Conservation (phyloP, 2,888 invertebrate genomes). For the Agrotis exclamationis region DNA sequence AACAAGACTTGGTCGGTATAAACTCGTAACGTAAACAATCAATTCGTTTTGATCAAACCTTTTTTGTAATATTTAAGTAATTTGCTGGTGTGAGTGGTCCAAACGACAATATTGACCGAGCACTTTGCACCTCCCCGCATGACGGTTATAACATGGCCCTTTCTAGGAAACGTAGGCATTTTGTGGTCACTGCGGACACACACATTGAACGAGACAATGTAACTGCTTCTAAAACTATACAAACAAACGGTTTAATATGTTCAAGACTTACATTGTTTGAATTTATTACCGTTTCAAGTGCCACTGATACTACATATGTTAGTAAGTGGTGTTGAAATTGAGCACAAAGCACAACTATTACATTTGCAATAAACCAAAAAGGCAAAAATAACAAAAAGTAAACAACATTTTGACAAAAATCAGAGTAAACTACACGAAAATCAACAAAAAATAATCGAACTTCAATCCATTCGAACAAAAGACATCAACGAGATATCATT, state of each 20-base stretch:
- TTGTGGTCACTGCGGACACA: conserved; percentile 75
- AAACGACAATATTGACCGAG: conserved; percentile 81
- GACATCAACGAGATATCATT: conserved; percentile 42
- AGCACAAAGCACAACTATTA: neutral
- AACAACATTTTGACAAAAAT: neutral
- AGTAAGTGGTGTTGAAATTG: too few relatives aligned
- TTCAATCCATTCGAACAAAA: conserved; percentile 26
- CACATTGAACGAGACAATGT: conserved; percentile 69
- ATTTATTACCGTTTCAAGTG: conserved; percentile 34
- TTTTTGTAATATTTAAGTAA: conserved; percentile 78
- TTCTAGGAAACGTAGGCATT: conserved; percentile 80
- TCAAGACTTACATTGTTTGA: conserved; percentile 37
- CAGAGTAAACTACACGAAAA: neutral
- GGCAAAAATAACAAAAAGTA: neutral
- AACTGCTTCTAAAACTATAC: conserved; percentile 59
- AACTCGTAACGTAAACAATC: conserved; percentile 74
- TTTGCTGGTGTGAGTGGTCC: conserved; percentile 79
- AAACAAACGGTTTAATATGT: conserved; percentile 30
- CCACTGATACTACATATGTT: conserved; percentile 34
- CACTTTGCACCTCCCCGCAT: conserved; percentile 85
- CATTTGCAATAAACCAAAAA: neutral
- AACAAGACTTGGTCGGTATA: conserved; percentile 68
- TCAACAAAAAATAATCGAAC: neutral
- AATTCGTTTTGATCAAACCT: conserved; percentile 78
- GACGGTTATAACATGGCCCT: conserved; percentile 79